Percentiles rank a stretch among this genome's conserved stretches.
Conservation (phyloP, 2,113 vertebrate genomes). For the Patagioenas fasciata region DNA sequence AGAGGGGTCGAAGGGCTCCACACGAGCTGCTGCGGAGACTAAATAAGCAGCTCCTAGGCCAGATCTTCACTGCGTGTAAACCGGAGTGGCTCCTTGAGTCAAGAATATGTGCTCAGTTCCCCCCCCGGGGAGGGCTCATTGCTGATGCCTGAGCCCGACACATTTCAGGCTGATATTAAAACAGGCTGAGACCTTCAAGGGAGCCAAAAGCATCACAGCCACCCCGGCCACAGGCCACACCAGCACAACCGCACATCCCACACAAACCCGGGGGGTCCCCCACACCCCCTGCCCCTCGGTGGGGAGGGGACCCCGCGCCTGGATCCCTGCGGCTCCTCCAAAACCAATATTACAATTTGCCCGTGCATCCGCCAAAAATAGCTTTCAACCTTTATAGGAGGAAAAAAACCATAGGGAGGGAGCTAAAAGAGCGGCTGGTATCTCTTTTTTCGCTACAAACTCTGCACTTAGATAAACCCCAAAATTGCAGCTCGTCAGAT, state of each 20-base stretch:
- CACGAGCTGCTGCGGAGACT: neutral
- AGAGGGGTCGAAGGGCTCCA: neutral
- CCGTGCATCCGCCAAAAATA: neutral
- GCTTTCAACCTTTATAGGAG: neutral
- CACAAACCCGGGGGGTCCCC: no score
- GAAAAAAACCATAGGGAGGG: neutral
- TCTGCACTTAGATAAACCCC: constrained; percentile 28
- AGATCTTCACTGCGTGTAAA: neutral
- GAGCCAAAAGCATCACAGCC: neutral
- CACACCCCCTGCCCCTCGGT: no score
- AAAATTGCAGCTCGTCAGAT: constrained; percentile 42
- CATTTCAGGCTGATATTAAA: neutral
- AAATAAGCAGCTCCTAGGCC: neutral
- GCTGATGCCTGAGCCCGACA: neutral
- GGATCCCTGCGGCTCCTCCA: neutral
- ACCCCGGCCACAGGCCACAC: fast-evolving
- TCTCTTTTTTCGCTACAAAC: constrained; percentile 10
- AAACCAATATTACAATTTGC: neutral
- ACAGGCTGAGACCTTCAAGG: neutral
- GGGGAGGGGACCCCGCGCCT: neutral
- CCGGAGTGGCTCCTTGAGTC: neutral
- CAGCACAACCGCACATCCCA: neutral
- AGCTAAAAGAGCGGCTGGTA: constrained; percentile 8
- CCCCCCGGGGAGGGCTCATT: neutral
- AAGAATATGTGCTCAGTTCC: fast-evolving